These are phyloP conservation scores for Melanotaenia parkinsoni DNA, from an alignment of 2,797 vertebrate genomes.

Conservation along the genomic window DNA sequence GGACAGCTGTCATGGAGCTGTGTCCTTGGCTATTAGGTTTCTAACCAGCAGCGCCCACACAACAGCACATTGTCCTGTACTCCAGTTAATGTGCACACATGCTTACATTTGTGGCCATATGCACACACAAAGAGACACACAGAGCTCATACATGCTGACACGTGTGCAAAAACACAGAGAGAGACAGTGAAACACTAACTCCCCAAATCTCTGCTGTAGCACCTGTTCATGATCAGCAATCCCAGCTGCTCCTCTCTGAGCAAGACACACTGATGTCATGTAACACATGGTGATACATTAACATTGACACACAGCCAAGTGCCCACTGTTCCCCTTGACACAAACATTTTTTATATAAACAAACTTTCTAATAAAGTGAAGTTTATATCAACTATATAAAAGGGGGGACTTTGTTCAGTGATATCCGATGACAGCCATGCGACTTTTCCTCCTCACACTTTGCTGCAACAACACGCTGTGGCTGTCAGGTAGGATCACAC, in stretches of 20 bases:
- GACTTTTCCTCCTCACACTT: conserved; percentile 4
- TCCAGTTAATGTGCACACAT: conserved; percentile 61
- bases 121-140: conserved; percentile 50
- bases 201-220: conserved; percentile 58
- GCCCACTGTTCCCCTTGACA: conserved; percentile 20
- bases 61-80: conserved; percentile 69
- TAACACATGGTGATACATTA: conserved; percentile 22
- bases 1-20: conserved; percentile 70
- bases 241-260: conserved; percentile 65
- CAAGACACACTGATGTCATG: conserved; percentile 49
- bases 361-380: conserved; percentile 4
- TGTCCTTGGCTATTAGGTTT: conserved; percentile 75
- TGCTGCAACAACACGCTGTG: not conserved
- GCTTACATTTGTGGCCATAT: conserved; percentile 67
- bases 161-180: conserved; percentile 44
- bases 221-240: conserved; percentile 67
- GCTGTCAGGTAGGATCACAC: not conserved
- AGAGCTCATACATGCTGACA: conserved; percentile 44
- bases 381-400: not conserved
- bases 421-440: not conserved
- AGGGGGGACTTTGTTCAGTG: not conserved
- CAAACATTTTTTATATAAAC: conserved; percentile 27
- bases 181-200: conserved; percentile 42
- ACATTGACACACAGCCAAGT: conserved; percentile 21
- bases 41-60: conserved; percentile 56